phyloP scores from a whole-genome alignment of 2,113 vertebrate genomes.

The western clawed frog (Xenopus tropicalis) region UCB_Xtro_10.0 CM004447.2:14883001-14883500 shows the following conservation, averaged over 20 bases:
- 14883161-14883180: slow-evolving; percentile 91
- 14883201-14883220: slow-evolving; percentile 79
- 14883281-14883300: slow-evolving; percentile 72
- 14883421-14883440: too few relatives aligned
- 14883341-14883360: not conserved
- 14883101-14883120: slow-evolving; percentile 89
- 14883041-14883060: too few relatives aligned
- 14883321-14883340: not conserved
- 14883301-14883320: too few relatives aligned
- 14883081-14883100: slow-evolving; percentile 96
- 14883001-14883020: too few relatives aligned
- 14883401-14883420: too few relatives aligned
- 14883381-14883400: too few relatives aligned
- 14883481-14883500: too few relatives aligned
- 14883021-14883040: too few relatives aligned
- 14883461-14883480: too few relatives aligned
- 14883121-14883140: slow-evolving; percentile 95
- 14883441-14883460: too few relatives aligned
- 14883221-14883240: slow-evolving; percentile 98
- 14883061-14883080: slow-evolving; percentile 78
- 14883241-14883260: slow-evolving; percentile 88
- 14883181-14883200: slow-evolving; percentile 92
- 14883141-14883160: slow-evolving; percentile 90
- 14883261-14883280: slow-evolving; percentile 76
- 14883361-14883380: not conserved